A percentile compares a stretch with the other conserved stretches of the same genome.
Evolutionary conservation across 2,797 vertebrate species (phyloP).

Genomic region (Mergus octosetaceus): DNA sequence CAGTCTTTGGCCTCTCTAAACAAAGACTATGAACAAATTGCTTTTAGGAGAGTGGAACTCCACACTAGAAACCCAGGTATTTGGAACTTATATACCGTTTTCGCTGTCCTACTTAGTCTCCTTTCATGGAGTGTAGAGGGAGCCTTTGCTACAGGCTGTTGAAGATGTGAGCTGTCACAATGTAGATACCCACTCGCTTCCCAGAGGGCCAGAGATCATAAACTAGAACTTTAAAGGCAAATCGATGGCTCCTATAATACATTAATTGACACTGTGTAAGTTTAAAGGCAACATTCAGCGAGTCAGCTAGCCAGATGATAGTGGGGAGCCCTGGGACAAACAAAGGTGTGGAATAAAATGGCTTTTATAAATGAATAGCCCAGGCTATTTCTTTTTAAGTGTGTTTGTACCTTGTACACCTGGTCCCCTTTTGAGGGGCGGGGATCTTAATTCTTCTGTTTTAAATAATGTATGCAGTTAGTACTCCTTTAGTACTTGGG

Average conservation of each 20-base stretch:
- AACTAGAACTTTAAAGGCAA: constrained; percentile 12
- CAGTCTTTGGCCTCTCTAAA: background rate
- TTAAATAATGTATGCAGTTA: background rate
- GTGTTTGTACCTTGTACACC: background rate
- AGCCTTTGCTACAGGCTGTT: background rate
- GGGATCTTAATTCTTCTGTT: background rate
- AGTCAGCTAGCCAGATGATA: background rate
- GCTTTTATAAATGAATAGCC: background rate
- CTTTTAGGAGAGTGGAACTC: background rate
- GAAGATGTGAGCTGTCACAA: background rate
- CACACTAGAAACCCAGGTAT: background rate
- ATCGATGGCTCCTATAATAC: background rate
- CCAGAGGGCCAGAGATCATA: background rate
- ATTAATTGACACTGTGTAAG: background rate
- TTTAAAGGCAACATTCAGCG: background rate
- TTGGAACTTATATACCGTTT: background rate
- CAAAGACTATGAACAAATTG: background rate
- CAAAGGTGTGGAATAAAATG: background rate
- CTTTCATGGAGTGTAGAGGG: background rate
- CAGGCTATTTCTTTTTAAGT: background rate
- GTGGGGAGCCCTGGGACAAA: background rate
- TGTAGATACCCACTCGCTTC: background rate
- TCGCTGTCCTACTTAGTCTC: background rate
- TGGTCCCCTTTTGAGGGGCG: background rate
- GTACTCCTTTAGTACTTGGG: background rate